Conservation (phyloP, 23 tunicate species). For the Clavelina lepadiformis region DNA sequence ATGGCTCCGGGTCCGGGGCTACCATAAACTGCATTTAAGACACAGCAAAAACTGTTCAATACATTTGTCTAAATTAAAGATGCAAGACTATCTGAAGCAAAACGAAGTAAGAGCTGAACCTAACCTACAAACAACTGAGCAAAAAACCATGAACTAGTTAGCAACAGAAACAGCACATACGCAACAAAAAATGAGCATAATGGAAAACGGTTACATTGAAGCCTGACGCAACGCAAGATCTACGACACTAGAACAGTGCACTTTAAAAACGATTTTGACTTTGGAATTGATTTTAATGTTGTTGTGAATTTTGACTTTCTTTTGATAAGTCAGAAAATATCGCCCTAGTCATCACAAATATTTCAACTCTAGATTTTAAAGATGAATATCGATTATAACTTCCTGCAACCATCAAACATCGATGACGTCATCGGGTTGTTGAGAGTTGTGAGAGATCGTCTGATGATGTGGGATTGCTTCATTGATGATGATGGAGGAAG, state of each 20-base stretch:
- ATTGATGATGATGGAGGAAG: too few relatives aligned
- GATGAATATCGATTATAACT: too few relatives aligned
- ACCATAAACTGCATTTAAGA: neutral
- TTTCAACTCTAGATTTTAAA: too few relatives aligned
- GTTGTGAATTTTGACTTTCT: neutral
- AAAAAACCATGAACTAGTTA: slow-evolving; percentile 1
- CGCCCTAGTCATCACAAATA: too few relatives aligned
- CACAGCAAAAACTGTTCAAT: slow-evolving; percentile 2
- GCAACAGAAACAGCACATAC: slow-evolving; percentile 1
- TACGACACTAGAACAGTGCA: too few relatives aligned
- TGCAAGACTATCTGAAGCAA: neutral
- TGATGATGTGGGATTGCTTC: too few relatives aligned
- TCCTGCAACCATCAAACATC: too few relatives aligned
- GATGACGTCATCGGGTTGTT: too few relatives aligned
- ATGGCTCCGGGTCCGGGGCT: too few relatives aligned
- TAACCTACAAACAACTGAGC: neutral
- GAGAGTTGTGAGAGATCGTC: too few relatives aligned
- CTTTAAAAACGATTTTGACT: neutral
- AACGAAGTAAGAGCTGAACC: neutral
- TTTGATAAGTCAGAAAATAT: neutral
- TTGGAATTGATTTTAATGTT: neutral
- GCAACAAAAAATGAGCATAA: slow-evolving; percentile 1
- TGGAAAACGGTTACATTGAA: neutral
- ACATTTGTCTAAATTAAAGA: slow-evolving; percentile 1
- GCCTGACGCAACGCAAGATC: neutral